Conservation (phyloP, 1,140 invertebrate genomes). For the Trichoplusia ni region DNA sequence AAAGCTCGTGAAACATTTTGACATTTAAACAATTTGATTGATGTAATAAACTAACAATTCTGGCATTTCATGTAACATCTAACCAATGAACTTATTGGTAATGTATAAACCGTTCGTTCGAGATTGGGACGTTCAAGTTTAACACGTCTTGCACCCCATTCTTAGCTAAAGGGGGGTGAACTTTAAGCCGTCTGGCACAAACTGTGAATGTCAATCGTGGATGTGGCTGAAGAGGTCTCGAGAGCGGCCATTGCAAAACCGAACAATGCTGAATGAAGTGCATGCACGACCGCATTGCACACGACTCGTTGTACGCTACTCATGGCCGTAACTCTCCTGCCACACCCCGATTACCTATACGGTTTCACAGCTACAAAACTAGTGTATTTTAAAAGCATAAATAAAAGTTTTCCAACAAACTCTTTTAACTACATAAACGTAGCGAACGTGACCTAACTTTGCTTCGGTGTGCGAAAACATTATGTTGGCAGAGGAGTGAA, state of each 20-base stretch:
- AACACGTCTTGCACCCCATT: conserved; percentile 17
- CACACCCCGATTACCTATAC: not conserved
- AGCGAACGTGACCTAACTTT: conserved; percentile 6
- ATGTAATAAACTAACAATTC: not conserved
- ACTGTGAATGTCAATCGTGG: conserved; percentile 68
- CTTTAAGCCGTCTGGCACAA: conserved; percentile 50
- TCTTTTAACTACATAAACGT: conserved; percentile 13
- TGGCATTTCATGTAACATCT: not conserved
- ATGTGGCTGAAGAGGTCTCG: conserved; percentile 52
- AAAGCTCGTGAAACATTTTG: no score
- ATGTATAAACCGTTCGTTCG: not conserved
- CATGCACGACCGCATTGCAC: conserved; percentile 48
- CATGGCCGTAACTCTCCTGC: not conserved
- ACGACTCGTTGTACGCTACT: not conserved
- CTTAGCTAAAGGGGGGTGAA: conserved; percentile 46
- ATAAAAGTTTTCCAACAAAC: conserved; percentile 7
- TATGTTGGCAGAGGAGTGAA: not conserved
- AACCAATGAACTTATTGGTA: not conserved
- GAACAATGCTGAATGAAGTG: conserved; percentile 70
- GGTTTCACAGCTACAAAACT: not conserved
- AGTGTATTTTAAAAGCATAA: not conserved
- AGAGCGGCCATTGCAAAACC: conserved; percentile 55
- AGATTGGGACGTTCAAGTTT: not conserved
- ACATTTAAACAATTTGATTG: no score
- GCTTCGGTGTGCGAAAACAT: conserved; percentile 5